Evolutionary conservation across 2,797 vertebrate genomes (phyloP).

Genomic region (Enoplosus armatus): DNA sequence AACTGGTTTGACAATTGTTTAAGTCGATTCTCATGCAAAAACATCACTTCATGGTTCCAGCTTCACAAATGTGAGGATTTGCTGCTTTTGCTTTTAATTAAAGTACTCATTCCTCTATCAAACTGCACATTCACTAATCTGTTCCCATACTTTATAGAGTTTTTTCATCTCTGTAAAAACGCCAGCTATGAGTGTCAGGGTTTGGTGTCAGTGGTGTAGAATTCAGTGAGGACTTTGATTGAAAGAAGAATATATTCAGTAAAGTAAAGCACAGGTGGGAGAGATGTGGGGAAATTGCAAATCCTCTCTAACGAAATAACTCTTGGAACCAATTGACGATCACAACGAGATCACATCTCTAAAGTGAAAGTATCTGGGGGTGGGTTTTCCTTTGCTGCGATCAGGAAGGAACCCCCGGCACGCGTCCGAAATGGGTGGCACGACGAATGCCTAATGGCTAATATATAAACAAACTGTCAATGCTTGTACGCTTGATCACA

Average conservation of each 20-base stretch:
- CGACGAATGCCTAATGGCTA: conserved; percentile 39
- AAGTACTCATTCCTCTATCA: conserved; percentile 9
- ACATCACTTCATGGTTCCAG: no score
- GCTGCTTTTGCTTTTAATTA: not conserved
- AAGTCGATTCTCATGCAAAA: no score
- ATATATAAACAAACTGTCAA: conserved; percentile 48
- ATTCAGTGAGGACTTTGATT: conserved; percentile 7
- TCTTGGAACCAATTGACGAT: not conserved
- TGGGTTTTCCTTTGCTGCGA: not conserved
- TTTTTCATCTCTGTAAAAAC: conserved; percentile 15
- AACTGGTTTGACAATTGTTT: no score
- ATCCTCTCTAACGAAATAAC: not conserved
- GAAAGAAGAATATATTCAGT: not conserved
- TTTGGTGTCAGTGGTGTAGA: not conserved
- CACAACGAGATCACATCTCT: not conserved
- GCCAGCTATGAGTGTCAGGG: conserved; percentile 4
- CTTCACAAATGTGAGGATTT: no score
- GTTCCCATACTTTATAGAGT: conserved; percentile 8
- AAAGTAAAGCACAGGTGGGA: conserved; percentile 8
- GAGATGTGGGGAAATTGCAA: not conserved
- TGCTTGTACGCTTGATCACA: conserved; percentile 36
- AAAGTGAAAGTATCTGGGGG: not conserved
- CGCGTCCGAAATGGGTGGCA: conserved; percentile 24
- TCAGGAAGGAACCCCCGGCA: not conserved
- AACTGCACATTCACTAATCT: not conserved